A percentile compares a stretch with the other conserved stretches of the same genome.
Evolutionary conservation across 2,888 invertebrate species (phyloP).

Genomic region (Drosophila neoperkinsi): DNA sequence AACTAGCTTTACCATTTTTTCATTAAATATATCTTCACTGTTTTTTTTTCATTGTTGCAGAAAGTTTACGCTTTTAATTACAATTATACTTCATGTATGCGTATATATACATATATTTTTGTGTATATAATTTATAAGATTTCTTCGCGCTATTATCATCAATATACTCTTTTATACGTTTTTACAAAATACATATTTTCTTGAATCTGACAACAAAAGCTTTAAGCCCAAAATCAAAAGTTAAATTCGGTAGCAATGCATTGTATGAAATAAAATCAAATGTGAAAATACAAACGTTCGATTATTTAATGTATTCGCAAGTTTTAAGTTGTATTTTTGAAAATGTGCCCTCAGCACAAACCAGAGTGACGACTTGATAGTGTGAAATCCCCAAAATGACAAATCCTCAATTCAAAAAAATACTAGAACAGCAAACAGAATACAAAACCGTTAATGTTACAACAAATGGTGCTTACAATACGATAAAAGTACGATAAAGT

Average conservation of each 20-base stretch:
- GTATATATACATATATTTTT: conserved; percentile 36
- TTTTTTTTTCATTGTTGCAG: conserved; percentile 48
- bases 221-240: conserved; percentile 34
- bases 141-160: conserved; percentile 48
- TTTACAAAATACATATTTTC: conserved; percentile 52
- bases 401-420: conserved; percentile 33
- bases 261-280: conserved; percentile 47
- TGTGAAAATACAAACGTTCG: conserved; percentile 15
- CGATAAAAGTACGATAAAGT: conserved; percentile 22
- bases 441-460: conserved; percentile 33
- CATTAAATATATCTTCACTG: conserved; percentile 62
- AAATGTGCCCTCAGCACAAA: conserved; percentile 57
- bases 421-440: conserved; percentile 53
- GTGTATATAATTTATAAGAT: conserved; percentile 32
- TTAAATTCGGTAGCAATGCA: conserved; percentile 54
- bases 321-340: conserved; percentile 8
- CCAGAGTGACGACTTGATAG: conserved; percentile 66
- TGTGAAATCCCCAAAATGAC: conserved; percentile 50
- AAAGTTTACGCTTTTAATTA: conserved; percentile 53
- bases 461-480: conserved; percentile 36
- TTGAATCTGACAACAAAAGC: conserved; percentile 30
- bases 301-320: conserved; percentile 19
- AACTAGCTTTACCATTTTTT: conserved; percentile 70
- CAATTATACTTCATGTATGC: conserved; percentile 65
- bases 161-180: conserved; percentile 44